Base-by-base conservation (phyloP, 2,797 vertebrate genomes). In the Melopsittacus undulatus region DNA sequence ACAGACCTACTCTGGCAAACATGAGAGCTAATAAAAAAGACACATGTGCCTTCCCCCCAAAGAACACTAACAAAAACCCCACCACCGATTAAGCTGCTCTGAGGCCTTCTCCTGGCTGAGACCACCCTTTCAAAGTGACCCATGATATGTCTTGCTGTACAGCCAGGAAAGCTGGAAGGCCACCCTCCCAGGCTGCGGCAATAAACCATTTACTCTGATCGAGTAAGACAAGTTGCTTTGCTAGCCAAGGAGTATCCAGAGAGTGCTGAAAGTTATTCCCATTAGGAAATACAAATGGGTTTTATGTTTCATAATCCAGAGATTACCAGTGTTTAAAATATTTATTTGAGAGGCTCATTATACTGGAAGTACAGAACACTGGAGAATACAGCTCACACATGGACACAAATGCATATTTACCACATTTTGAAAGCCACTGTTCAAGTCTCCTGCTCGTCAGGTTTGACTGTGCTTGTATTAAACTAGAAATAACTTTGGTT, bases 401-500 rank as follows among this genome's bases (percentile, higher is more conserved):
- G 24, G 27, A 82, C 16, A 70, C 12, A 93, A 89, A 75, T 34
- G 10, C 16, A 9, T 29, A 34, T 43, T 80, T 27, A 49, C 34
- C 8, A n/a, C 12, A 11, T 20, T 63, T 56, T 75, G 46, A 34
- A 81, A 79, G 32, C 16, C 42, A 75, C 11, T 1, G 0, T 56
- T 95, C 68, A 83, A 91, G 24, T 11, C 24, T 82, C 23, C 80
- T 79, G 67, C 45, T 89, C 48, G 56, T 89, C 24, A 68, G 17
- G 40, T 83, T 77, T 91, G 20, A 83, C 38, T 36, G 17, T 74
- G 76, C 27, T 83, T 68, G 26, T 29, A 57, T 59, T 84, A 61
- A 83, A 86, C 27, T 62, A 87, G 64, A 87, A 92, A 88, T 62
- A 95, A 62, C 57, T 92, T 73, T 62, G 82, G 52, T 57, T 94